Conservation (phyloP, 2,113 vertebrate genomes). For the Heteronetta atricapilla region DNA sequence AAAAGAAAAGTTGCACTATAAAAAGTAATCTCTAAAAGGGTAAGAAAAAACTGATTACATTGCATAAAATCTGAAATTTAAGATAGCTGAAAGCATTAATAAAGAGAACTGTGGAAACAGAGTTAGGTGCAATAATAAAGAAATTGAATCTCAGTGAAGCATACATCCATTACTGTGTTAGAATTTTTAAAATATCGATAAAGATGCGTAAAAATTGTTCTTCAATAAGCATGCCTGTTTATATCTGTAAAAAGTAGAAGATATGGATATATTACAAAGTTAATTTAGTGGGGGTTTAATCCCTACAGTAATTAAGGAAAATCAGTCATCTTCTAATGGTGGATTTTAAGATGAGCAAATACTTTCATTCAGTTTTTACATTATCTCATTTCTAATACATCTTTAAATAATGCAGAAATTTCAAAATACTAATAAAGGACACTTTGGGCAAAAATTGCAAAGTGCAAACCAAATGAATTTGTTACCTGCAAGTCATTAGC, state of each 20-base stretch:
- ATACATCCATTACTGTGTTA: background rate
- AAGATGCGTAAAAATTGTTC: background rate
- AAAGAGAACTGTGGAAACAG: background rate
- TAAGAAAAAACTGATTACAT: background rate
- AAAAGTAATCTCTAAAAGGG: background rate
- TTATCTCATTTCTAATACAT: background rate
- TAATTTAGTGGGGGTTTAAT: background rate
- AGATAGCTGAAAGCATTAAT: background rate
- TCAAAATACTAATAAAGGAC: background rate
- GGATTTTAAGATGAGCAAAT: background rate
- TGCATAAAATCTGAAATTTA: background rate
- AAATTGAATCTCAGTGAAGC: background rate
- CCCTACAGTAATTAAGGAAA: background rate
- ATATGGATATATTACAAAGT: background rate
- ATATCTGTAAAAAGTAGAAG: background rate
- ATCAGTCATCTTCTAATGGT: background rate
- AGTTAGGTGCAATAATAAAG: background rate
- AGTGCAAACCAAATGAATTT: background rate
- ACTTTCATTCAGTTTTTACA: background rate
- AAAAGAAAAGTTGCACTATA: background rate
- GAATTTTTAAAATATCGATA: background rate
- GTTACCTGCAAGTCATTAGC: background rate
- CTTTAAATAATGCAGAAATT: background rate
- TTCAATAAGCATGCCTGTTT: background rate
- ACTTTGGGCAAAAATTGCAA: background rate